phyloP scores from a whole-genome alignment of 1,140 invertebrate species.

The Bactericera cockerelli region DNA sequence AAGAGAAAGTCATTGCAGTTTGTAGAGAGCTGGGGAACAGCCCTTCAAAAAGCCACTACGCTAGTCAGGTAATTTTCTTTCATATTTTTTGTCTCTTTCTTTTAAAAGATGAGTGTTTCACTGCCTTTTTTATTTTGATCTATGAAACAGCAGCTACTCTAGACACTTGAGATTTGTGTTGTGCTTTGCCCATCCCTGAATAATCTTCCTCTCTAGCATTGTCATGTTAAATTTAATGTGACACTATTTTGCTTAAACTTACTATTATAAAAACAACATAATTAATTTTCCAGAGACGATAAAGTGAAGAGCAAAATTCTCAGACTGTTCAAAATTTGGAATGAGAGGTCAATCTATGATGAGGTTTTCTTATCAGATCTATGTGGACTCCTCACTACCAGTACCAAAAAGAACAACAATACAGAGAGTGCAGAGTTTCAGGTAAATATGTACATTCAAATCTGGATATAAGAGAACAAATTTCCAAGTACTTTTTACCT shows the following conservation, averaged over 20 bases:
- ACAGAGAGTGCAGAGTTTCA: constrained; percentile 41
- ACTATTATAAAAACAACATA: no score
- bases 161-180: no score
- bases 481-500: background rate
- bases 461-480: no score
- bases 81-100: constrained; percentile 7
- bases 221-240: no score
- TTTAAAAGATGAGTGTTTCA: background rate
- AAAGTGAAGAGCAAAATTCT: constrained; percentile 71
- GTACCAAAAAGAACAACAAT: constrained; percentile 39
- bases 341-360: constrained; percentile 73
- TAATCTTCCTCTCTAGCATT: no score
- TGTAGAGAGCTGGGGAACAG: constrained; percentile 79
- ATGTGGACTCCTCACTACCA: constrained; percentile 54
- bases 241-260: no score
- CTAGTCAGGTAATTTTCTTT: constrained; percentile 53
- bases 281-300: constrained; percentile 54
- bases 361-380: constrained; percentile 73
- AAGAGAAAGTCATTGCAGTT: constrained; percentile 78
- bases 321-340: constrained; percentile 87
- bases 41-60: constrained; percentile 74
- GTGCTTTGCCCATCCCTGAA: background rate
- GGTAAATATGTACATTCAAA: no score
- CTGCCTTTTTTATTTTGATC: no score
- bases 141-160: no score